phyloP scores from a whole-genome alignment of 2,888 invertebrate species.

The Nebria brevicollis region DNA sequence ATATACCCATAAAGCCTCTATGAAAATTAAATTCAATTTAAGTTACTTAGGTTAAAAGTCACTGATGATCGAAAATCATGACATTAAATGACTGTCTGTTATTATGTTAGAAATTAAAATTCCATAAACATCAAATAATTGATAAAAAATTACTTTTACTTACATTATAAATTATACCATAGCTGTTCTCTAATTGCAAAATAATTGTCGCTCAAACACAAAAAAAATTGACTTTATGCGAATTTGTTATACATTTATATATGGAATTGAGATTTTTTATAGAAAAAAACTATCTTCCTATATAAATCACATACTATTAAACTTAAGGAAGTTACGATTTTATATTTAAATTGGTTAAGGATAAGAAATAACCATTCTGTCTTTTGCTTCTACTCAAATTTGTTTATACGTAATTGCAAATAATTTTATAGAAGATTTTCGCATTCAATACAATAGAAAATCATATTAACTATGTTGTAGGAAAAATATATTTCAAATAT shows the following conservation, averaged over 20 bases:
- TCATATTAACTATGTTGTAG: no score
- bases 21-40: no score
- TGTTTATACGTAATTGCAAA: no score
- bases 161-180: not conserved
- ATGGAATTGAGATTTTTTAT: not conserved
- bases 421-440: no score
- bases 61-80: no score
- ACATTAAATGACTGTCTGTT: not conserved
- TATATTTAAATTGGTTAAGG: no score
- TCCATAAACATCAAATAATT: not conserved
- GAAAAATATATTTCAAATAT: no score
- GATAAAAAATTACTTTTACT: not conserved
- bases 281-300: not conserved
- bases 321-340: not conserved
- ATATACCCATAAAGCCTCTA: not conserved
- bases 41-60: no score
- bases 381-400: no score
- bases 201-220: not conserved
- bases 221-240: not conserved
- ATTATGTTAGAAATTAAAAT: not conserved
- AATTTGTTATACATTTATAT: not conserved
- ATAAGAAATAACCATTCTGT: no score
- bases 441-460: no score
- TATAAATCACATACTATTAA: not conserved
- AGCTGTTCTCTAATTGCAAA: not conserved